Evolutionary conservation across 2,888 invertebrate species (phyloP).

Genomic region (Ametastegia equiseti): DNA sequence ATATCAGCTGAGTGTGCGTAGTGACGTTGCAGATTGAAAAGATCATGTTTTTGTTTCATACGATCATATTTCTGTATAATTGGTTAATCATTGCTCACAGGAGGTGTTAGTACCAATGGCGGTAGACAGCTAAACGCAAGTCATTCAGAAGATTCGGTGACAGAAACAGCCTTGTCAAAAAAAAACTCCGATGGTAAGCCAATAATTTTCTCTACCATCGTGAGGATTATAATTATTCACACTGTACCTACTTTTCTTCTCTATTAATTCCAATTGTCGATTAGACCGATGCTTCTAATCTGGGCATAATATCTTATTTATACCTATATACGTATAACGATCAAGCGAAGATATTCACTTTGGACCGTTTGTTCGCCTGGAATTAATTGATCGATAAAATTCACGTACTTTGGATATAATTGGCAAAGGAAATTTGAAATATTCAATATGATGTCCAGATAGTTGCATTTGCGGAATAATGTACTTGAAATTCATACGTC

Average conservation of each 20-base stretch:
- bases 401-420: too few species aligned
- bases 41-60: background rate
- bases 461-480: background rate
- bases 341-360: background rate
- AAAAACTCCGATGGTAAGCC: slow-evolving; percentile 90
- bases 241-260: background rate
- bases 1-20: background rate
- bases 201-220: slow-evolving; percentile 23
- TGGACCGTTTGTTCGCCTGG: background rate
- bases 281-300: slow-evolving; percentile 4
- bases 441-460: background rate
- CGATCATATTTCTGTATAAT: background rate
- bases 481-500: background rate
- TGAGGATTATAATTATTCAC: slow-evolving; percentile 25
- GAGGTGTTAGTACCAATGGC: slow-evolving; percentile 75
- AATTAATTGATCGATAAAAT: background rate
- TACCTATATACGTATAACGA: background rate
- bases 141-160: slow-evolving; percentile 89
- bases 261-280: background rate
- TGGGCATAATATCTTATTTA: background rate
- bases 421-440: too few species aligned
- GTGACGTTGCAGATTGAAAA: background rate
- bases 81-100: slow-evolving; percentile 43
- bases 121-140: slow-evolving; percentile 82
- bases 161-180: slow-evolving; percentile 88